Evolutionary conservation across 2,888 invertebrate species (phyloP), one percentile per base, ranked within the genome.

Genomic region (Arenicola marina): DNA sequence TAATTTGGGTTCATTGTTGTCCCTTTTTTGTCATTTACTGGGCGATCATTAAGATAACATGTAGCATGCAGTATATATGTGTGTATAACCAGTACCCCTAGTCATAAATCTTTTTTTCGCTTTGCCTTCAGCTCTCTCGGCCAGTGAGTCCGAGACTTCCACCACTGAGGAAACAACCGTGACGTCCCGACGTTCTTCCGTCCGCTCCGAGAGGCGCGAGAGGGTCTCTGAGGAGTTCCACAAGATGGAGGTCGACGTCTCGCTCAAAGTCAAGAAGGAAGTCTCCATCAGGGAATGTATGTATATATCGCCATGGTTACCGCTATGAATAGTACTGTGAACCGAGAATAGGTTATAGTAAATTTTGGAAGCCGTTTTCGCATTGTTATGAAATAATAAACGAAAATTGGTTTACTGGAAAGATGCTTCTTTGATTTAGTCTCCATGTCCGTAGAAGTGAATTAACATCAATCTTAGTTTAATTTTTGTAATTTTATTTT

Each of bases 71-170:
- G n/a, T n/a, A n/a, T n/a, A n/a, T n/a, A n/a, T n/a, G n/a, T n/a
- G n/a, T n/a, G n/a, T n/a, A n/a, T n/a, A n/a, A n/a, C n/a, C n/a
- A n/a, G n/a, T n/a, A n/a, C n/a, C n/a, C n/a, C n/a, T n/a, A n/a
- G n/a, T n/a, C n/a, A n/a, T n/a, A n/a, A n/a, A n/a, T n/a, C n/a
- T n/a, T n/a, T n/a, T n/a, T n/a, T n/a, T n/a, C n/a, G n/a, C n/a
- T n/a, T n/a, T n/a, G n/a, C n/a, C n/a, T n/a, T n/a, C n/a, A 65
- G 65, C 65, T 28, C 46, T 61, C 21, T 65, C 65, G 3, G 28
- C 33, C 11, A 55, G 56, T 1, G 64, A 64, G 24, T 64, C 64
- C 31, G 55, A 45, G n/a, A 15, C 38, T 1, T 32, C 38, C 33
- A 26, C 57, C 1, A 56, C 29, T 26, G 54, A 44, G 59, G 59